These are phyloP conservation scores for Stomatorhinus walkeri DNA, from an alignment of 2,797 vertebrate species.

Conservation along the genomic window DNA sequence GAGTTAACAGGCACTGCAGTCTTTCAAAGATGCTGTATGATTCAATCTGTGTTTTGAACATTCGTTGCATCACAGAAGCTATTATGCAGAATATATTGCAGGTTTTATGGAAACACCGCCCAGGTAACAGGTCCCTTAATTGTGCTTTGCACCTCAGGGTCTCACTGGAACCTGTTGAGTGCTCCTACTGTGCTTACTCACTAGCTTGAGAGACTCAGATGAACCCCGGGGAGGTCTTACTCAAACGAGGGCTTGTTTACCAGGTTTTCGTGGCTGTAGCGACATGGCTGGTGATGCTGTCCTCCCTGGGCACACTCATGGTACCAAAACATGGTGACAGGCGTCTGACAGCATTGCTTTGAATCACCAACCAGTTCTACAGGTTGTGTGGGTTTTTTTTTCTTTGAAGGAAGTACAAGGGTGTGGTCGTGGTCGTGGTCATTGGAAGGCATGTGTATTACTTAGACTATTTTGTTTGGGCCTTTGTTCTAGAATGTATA, in stretches of 20 bases:
- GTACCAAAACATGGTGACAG: background rate
- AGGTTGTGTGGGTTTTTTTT: background rate
- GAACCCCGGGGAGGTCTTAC: background rate
- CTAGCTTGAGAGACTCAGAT: background rate
- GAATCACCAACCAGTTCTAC: constrained; percentile 1
- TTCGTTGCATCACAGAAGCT: background rate
- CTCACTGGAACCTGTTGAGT: background rate
- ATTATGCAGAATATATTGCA: background rate
- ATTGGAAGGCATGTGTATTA: background rate
- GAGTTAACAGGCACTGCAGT: background rate
- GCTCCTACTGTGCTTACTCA: background rate
- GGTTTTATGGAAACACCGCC: background rate
- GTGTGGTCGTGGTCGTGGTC: background rate
- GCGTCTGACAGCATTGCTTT: background rate
- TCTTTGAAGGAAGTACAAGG: background rate
- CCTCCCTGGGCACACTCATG: background rate
- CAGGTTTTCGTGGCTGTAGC: background rate
- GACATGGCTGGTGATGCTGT: background rate
- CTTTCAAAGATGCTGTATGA: background rate
- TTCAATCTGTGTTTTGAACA: background rate
- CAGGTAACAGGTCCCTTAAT: background rate
- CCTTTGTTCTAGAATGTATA: background rate
- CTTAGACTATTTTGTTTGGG: background rate
- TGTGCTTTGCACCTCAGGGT: background rate
- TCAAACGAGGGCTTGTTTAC: background rate